Base-by-base conservation (phyloP, 1,140 invertebrate species). In the Bombus cullumanus region DNA sequence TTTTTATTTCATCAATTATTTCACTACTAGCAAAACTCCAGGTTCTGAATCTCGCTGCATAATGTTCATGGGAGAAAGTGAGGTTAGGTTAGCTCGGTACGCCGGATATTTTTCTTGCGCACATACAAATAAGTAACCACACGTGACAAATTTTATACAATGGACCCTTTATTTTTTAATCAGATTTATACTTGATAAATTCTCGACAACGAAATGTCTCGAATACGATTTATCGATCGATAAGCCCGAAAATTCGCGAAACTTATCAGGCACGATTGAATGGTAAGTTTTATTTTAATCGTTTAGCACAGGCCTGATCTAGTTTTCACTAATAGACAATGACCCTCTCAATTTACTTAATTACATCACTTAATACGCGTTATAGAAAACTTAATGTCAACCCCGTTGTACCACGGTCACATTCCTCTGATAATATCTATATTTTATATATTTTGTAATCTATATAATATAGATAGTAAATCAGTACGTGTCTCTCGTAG, bases 41-140 rank as follows among this genome's bases (percentile, higher is more conserved):
- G 13, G 18, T 31, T 59, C 18, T 53, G 47, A 18, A 53, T 43
- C 31, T 28, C n/a, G 31, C 8, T 69, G 18, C 10, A 28, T 64
- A 13, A 15, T 41, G 41, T 37, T 47, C n/a, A 31, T 9, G 12
- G 39, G 8, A 12, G 12, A 41, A 83, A 86, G 87, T 89, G 84
- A 89, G 88, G 88, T 89, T 89, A 89, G 69, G 66, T 85, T 8
- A 34, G 2, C 31, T 47, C 43, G 15, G 22, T 73, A 66, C 22
- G 59, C 77, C 66, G 66, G 81, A 71, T 41, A 53, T 69, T 68
- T 43, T 69, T 71, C 39, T 9, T 53, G 10, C 10, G 1, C 39
- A 1, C 18, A 18, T 10, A 43, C 0, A 1, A 77, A 18, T 15
- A 41, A 41, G 28, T 18, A 73, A 34, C 10, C 3, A 43, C 13